These are phyloP conservation scores for Zonotrichia leucophrys DNA, from an alignment of 2,113 vertebrate species.

Conservation along the genomic window DNA sequence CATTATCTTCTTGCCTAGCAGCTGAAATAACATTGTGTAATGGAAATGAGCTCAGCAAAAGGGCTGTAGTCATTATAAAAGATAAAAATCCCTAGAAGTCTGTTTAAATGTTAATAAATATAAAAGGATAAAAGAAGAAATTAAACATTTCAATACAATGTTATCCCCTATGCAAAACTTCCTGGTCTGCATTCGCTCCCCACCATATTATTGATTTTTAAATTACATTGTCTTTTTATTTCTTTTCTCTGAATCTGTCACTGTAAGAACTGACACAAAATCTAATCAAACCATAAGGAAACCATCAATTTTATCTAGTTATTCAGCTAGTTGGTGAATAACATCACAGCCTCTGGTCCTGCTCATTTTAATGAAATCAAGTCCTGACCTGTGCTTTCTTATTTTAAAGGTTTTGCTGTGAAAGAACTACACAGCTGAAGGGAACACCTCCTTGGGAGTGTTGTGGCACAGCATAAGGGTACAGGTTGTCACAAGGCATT, in stretches of 20 bases:
- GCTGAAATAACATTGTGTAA: conserved; percentile 58
- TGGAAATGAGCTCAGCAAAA: conserved; percentile 57
- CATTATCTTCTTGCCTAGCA: conserved; percentile 47
- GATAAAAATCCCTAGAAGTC: conserved; percentile 50
- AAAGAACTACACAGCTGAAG: neutral
- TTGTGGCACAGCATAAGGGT: neutral
- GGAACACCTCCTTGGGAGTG: neutral
- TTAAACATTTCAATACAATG: neutral
- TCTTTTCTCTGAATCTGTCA: conserved; percentile 62
- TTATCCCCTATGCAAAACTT: conserved; percentile 28
- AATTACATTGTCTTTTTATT: conserved; percentile 69
- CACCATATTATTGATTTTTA: conserved; percentile 64
- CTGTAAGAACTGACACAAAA: conserved; percentile 60
- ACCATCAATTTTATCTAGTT: conserved; percentile 66
- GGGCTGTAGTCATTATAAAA: conserved; percentile 41
- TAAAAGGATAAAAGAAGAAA: conserved; percentile 28
- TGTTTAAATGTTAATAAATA: conserved; percentile 62
- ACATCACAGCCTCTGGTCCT: conserved; percentile 43
- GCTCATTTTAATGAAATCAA: conserved; percentile 53
- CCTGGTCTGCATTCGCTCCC: neutral
- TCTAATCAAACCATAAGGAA: conserved; percentile 67
- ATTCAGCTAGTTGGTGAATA: conserved; percentile 56
- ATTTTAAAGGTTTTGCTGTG: conserved; percentile 32
- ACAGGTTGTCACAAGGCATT: neutral
- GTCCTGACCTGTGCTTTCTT: neutral